Conservation (phyloP, 2,888 invertebrate species). For the Erebia aethiops region DNA sequence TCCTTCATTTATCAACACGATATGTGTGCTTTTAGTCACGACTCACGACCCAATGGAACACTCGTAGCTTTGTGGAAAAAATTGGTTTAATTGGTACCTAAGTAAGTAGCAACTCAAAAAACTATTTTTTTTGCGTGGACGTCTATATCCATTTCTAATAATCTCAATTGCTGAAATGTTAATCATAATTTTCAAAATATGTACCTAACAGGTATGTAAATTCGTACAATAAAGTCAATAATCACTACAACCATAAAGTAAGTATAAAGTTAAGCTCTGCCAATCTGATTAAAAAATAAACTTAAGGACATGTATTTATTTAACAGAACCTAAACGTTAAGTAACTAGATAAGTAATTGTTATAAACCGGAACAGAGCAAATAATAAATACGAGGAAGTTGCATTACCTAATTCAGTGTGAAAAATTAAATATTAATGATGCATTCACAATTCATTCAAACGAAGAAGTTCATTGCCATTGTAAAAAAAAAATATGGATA, state of each 20-base stretch:
- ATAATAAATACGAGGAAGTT: slow-evolving; percentile 11
- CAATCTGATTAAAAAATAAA: too few relatives aligned
- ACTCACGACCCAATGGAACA: not conserved
- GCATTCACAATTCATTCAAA: not conserved
- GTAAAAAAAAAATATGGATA: not conserved
- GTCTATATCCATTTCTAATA: too few relatives aligned
- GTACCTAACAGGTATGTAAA: too few relatives aligned
- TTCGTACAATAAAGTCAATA: too few relatives aligned
- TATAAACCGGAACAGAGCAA: not conserved
- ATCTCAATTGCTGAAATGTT: too few relatives aligned
- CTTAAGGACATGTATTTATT: not conserved
- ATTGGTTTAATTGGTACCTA: not conserved
- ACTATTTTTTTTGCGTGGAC: too few relatives aligned
- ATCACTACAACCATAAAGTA: too few relatives aligned
- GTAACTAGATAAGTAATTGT: not conserved
- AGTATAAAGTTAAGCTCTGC: too few relatives aligned
- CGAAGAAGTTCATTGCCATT: slow-evolving; percentile 12
- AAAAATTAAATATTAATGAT: not conserved
- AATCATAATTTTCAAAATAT: too few relatives aligned
- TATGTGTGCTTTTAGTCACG: not conserved
- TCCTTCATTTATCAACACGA: not conserved
- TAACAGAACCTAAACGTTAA: too few relatives aligned
- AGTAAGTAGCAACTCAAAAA: not conserved
- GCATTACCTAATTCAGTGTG: not conserved
- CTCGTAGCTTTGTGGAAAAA: not conserved